phyloP scores from a whole-genome alignment of 1,140 invertebrate species.

The Cardiocondyla obscurior region DNA sequence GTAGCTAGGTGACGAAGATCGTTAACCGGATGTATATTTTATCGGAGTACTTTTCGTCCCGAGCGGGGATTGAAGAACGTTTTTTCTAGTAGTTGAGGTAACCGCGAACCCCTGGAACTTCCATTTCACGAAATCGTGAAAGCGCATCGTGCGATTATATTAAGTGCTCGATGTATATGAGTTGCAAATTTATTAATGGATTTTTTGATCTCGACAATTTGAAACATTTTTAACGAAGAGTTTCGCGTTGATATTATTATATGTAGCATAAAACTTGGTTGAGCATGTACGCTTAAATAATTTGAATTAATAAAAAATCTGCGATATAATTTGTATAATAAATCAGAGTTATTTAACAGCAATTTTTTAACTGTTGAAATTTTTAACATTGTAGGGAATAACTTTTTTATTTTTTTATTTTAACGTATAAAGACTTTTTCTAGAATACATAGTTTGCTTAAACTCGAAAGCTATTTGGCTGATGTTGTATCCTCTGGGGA shows the following conservation, averaged over 20 bases:
- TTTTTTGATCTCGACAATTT: conserved; percentile 2
- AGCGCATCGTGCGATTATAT: background rate
- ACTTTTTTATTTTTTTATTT: background rate
- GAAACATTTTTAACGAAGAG: background rate
- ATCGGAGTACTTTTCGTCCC: conserved; percentile 13
- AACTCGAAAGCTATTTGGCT: background rate
- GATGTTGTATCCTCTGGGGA: background rate
- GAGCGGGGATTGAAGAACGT: background rate
- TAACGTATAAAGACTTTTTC: background rate
- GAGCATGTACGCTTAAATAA: background rate
- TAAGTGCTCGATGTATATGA: conserved; percentile 10
- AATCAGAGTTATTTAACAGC: background rate
- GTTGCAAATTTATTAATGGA: background rate
- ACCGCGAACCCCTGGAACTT: background rate
- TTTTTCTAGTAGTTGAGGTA: conserved; percentile 19
- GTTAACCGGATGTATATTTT: conserved; percentile 36
- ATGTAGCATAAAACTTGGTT: background rate
- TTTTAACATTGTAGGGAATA: background rate
- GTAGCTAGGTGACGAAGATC: conserved; percentile 5
- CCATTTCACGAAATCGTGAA: conserved; percentile 11
- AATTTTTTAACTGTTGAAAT: background rate
- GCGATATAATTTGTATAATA: background rate
- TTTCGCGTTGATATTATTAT: conserved; percentile 11
- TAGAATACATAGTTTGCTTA: background rate
- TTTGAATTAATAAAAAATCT: background rate